Conservation (phyloP, 1,140 invertebrate genomes). For the Pararge aegeria region DNA sequence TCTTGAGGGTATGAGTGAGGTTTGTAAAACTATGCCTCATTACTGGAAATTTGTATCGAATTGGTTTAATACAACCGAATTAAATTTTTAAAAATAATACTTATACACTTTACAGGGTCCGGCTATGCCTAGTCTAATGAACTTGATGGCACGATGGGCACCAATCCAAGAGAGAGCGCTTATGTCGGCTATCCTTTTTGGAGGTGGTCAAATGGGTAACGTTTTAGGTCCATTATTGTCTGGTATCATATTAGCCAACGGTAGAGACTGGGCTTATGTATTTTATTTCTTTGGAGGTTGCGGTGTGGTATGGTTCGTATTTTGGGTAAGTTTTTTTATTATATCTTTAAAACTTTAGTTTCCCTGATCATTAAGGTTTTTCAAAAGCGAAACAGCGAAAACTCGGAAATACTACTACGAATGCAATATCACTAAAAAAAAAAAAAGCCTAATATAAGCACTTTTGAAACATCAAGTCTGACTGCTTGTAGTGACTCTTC, state of each 20-base stretch:
- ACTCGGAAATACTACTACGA: no score
- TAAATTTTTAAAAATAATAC: neutral
- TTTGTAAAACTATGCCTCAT: constrained; percentile 16
- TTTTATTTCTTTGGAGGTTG: constrained; percentile 91
- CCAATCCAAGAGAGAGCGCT: constrained; percentile 85
- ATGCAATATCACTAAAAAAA: no score
- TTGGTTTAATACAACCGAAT: no score
- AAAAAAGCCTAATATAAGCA: no score
- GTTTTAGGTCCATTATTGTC: constrained; percentile 87
- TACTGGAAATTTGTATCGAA: no score
- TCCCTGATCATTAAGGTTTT: neutral
- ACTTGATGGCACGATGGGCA: constrained; percentile 86
- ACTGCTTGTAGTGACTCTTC: no score
- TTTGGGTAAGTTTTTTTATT: constrained; percentile 80
- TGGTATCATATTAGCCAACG: constrained; percentile 83
- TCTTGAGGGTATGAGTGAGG: constrained; percentile 84
- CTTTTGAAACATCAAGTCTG: no score
- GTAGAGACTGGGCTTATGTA: constrained; percentile 85
- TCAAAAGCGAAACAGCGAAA: no score
- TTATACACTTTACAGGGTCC: constrained; percentile 79
- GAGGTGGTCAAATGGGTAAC: constrained; percentile 85
- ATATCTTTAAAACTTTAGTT: neutral
- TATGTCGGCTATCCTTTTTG: constrained; percentile 86
- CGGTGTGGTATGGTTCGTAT: constrained; percentile 85
- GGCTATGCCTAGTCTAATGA: constrained; percentile 87